These are phyloP conservation scores for Vimba vimba DNA, from an alignment of 2,113 vertebrate genomes.

Conservation along the genomic window DNA sequence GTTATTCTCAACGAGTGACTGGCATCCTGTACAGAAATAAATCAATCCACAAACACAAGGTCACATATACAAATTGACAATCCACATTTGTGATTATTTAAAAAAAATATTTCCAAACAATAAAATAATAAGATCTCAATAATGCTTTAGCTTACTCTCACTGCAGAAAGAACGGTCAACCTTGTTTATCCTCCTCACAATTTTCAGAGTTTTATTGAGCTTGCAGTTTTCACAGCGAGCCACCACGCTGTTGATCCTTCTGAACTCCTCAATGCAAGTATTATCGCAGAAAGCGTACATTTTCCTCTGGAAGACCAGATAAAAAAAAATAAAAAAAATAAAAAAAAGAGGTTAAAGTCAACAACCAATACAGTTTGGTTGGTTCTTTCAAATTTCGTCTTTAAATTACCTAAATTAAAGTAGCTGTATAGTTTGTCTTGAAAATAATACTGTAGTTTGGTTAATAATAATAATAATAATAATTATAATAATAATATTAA, in stretches of 20 bases:
- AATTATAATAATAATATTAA: no score
- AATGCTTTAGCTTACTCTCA: conserved; percentile 79
- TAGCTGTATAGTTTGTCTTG: no score
- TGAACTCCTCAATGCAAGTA: conserved; percentile 88
- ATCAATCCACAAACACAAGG: neutral
- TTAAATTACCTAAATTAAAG: no score
- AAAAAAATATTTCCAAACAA: neutral
- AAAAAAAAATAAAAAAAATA: conserved; percentile 30
- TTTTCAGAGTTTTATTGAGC: conserved; percentile 27
- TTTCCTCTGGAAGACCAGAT: conserved; percentile 80
- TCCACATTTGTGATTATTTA: neutral
- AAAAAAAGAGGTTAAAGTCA: neutral
- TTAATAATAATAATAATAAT: no score
- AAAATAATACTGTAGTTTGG: no score
- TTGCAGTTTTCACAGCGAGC: conserved; percentile 93
- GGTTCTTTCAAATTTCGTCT: no score
- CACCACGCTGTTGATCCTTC: conserved; percentile 82
- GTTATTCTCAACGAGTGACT: conserved; percentile 90
- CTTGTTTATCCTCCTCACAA: conserved; percentile 76
- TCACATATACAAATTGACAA: neutral
- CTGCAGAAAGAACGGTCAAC: conserved; percentile 93
- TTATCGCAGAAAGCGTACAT: conserved; percentile 87
- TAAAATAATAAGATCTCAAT: neutral
- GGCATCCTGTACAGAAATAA: conserved; percentile 82
- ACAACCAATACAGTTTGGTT: neutral